phyloP scores from a whole-genome alignment of 2,797 vertebrate genomes.

The Echeneis naucrates region DNA sequence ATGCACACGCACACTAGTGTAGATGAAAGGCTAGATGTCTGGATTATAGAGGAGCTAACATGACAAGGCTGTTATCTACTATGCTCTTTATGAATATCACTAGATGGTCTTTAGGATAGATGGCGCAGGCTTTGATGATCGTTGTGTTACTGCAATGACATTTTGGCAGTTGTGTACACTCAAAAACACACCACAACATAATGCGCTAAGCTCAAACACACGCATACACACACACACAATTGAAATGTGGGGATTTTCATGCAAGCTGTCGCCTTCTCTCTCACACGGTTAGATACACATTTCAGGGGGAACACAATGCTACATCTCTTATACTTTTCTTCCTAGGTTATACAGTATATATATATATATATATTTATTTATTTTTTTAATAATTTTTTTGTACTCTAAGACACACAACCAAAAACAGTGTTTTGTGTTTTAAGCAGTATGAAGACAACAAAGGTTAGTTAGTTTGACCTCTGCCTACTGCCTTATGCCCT shows the following conservation, averaged over 20 bases:
- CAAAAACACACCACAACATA: conserved; percentile 65
- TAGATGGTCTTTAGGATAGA: conserved; percentile 83
- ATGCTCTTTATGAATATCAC: conserved; percentile 86
- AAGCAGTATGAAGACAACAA: conserved; percentile 54
- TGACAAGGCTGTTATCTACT: conserved; percentile 83
- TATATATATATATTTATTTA: no score
- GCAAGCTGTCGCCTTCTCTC: conserved; percentile 72
- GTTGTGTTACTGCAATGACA: conserved; percentile 75
- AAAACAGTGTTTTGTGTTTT: conserved; percentile 42
- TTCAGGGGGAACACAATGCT: conserved; percentile 47
- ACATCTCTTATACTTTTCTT: conserved; percentile 51
- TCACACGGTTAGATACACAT: conserved; percentile 34
- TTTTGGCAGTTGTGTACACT: conserved; percentile 79
- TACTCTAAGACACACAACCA: conserved; percentile 41
- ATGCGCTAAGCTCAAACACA: conserved; percentile 65
- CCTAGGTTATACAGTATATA: no score
- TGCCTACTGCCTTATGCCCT: conserved; percentile 67
- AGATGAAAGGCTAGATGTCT: conserved; percentile 79
- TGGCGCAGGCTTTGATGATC: conserved; percentile 77
- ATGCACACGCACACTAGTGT: conserved; percentile 11
- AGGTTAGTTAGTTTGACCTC: conserved; percentile 69
- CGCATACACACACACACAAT: conserved; percentile 52
- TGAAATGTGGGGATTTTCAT: conserved; percentile 69
- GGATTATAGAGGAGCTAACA: conserved; percentile 80
- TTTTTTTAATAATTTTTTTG: background rate